A percentile compares a stretch with the other conserved stretches of the same genome.
phyloP scores from a whole-genome alignment of 2,113 vertebrate species.

The Ptilonorhynchus violaceus region DNA sequence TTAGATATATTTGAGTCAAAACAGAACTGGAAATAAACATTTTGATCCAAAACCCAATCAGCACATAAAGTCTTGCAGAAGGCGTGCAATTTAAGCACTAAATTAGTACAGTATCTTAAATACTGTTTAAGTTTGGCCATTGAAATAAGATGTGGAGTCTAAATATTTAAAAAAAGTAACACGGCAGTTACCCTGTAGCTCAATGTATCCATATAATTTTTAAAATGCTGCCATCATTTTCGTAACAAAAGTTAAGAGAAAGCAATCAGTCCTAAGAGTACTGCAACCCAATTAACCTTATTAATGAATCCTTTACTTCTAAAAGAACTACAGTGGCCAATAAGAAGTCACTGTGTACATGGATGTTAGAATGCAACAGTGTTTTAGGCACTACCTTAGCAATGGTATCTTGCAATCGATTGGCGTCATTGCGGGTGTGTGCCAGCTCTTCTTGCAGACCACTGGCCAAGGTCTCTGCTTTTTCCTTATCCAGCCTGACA shows the following conservation, averaged over 20 bases:
- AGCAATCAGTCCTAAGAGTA: neutral
- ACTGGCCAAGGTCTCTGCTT: conserved; percentile 84
- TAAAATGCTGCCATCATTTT: neutral
- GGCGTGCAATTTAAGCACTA: neutral
- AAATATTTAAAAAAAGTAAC: neutral
- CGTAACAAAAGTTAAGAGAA: neutral
- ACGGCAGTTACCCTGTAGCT: neutral
- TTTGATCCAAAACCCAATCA: neutral
- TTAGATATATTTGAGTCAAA: neutral
- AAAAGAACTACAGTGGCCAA: neutral
- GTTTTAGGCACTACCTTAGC: conserved; percentile 79
- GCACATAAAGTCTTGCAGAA: neutral
- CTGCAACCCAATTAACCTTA: neutral
- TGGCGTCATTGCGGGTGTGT: conserved; percentile 82
- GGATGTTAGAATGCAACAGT: neutral
- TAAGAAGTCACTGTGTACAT: fast-evolving
- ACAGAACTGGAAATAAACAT: neutral
- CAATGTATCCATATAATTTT: neutral
- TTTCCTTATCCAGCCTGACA: conserved; percentile 88
- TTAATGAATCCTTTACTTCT: neutral
- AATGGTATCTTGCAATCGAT: conserved; percentile 83
- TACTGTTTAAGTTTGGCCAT: neutral
- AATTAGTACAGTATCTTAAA: neutral
- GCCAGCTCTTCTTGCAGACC: conserved; percentile 86
- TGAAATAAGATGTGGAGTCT: neutral